These are phyloP conservation scores for Orycteropus afer DNA, from an alignment of 2,113 vertebrate genomes.

Conservation along the genomic window DNA sequence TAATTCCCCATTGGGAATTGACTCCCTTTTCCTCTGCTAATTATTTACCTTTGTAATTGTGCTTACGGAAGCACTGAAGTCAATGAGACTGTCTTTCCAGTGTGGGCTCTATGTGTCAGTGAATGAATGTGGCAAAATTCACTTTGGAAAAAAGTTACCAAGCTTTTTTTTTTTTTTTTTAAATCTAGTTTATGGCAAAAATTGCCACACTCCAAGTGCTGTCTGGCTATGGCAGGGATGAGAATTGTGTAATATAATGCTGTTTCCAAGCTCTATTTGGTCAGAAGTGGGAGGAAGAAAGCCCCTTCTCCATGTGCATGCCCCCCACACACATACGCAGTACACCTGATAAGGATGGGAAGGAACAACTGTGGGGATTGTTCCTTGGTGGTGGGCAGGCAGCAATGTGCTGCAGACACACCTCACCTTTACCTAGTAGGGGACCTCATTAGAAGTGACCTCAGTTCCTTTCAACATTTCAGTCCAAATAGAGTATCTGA, in stretches of 20 bases:
- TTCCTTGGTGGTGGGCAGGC: not conserved
- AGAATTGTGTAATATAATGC: not conserved
- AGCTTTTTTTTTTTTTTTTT: not conserved
- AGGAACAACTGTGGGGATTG: not conserved
- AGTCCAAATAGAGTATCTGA: constrained; percentile 59
- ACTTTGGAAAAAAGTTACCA: not conserved
- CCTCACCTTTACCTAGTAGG: not conserved
- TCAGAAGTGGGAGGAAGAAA: not conserved
- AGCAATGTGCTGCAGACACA: not conserved
- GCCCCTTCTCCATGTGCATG: too few species aligned
- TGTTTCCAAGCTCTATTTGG: constrained; percentile 31
- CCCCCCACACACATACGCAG: not conserved
- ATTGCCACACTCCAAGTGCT: not conserved
- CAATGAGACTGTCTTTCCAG: not conserved
- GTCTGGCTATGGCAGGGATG: not conserved
- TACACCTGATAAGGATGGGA: not conserved
- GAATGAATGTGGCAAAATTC: not conserved
- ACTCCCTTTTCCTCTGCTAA: not conserved
- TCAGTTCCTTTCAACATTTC: constrained; percentile 60
- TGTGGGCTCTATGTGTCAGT: not conserved
- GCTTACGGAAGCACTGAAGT: not conserved
- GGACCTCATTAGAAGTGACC: not conserved
- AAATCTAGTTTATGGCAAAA: constrained; percentile 29
- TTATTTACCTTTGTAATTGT: constrained; percentile 9
- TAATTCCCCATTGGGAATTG: constrained; percentile 50